Percentiles rank a stretch among this genome's conserved stretches.
These are phyloP conservation scores for Toxonevra muliebris DNA, from an alignment of 2,888 invertebrate genomes.

Conservation along the genomic window DNA sequence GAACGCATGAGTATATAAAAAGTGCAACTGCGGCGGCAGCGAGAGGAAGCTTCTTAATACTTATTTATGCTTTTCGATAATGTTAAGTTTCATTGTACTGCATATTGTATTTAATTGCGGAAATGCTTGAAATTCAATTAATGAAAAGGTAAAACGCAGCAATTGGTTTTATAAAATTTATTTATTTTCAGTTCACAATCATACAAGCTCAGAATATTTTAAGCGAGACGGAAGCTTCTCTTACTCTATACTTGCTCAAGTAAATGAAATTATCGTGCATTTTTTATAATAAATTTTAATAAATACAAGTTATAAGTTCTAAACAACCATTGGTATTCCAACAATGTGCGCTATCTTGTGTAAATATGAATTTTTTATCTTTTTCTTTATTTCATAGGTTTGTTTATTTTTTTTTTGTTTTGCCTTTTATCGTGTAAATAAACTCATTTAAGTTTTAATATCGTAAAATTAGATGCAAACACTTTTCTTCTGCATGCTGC, in stretches of 20 bases:
- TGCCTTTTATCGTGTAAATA: not conserved
- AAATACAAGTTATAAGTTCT: too few relatives aligned
- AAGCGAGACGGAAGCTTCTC: not conserved
- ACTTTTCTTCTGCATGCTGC: too few relatives aligned
- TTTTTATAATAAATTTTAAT: too few relatives aligned
- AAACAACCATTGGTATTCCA: too few relatives aligned
- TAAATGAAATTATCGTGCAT: not conserved
- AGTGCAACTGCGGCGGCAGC: too few relatives aligned
- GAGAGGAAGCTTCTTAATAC: too few relatives aligned
- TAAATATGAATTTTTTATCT: too few relatives aligned
- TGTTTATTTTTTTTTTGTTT: too few relatives aligned
- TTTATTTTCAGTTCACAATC: constrained; percentile 11
- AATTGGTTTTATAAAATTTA: not conserved
- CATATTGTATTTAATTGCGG: constrained; percentile 27
- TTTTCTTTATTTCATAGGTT: too few relatives aligned
- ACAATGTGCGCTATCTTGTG: too few relatives aligned
- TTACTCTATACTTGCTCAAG: not conserved
- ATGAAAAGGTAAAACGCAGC: constrained; percentile 22
- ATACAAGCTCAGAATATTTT: constrained; percentile 10
- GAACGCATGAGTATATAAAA: too few relatives aligned
- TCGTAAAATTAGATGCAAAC: not conserved
- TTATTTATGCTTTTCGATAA: too few relatives aligned
- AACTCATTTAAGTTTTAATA: constrained; percentile 2
- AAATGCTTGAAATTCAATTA: constrained; percentile 30
- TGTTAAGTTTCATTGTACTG: constrained; percentile 21